Base-by-base conservation (phyloP, 1,140 invertebrate genomes). In the Latrodectus geometricus region DNA sequence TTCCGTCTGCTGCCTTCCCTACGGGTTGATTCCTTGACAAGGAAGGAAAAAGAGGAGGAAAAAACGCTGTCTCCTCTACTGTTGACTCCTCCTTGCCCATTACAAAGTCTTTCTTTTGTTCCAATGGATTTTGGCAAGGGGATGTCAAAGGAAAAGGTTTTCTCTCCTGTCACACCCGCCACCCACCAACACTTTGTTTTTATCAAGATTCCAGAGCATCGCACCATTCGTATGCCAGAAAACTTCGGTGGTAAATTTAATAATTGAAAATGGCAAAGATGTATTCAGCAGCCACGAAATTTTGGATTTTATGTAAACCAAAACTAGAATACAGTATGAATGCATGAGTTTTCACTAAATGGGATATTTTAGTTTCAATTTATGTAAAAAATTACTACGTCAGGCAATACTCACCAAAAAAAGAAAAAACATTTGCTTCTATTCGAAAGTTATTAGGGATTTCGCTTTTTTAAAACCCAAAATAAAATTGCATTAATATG, bases 21-120 rank as follows among this genome's bases (percentile, higher is more conserved):
- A 61, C 75, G 83, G 83, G 82, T 35, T 84, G 72, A 84, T 76
- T 66, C 82, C 52, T 84, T 84, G 82, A 84, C 82, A 76, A 61
- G 61, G 49, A 68, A 52, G 74, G 52, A 83, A 74, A 83, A 65
- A 76, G 54, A 61, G 65, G 73, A 54, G 54, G 50, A 35, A 35
- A 35, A 35, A 35, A 35, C 35, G 35, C 35, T 35, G 35, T 35
- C 35, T 35, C 70, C n/a, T 11, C 11, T 65, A 72, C 81, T 83
- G 70, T 83, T 83, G 72, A 83, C 81, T 72, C 76, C 61, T 61
- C 78, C 54, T 61, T 61, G 11, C 65, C 79, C 52, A 70, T 78
- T 78, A 78, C 76, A 78, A 78, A 78, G 54, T 15, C 11, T 21
- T 73, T 73, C 70, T 73, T 73, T 73, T 73, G 49, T 82, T 82